Evolutionary conservation across 2,797 vertebrate species (phyloP).

Genomic region (Pangasius macronema): DNA sequence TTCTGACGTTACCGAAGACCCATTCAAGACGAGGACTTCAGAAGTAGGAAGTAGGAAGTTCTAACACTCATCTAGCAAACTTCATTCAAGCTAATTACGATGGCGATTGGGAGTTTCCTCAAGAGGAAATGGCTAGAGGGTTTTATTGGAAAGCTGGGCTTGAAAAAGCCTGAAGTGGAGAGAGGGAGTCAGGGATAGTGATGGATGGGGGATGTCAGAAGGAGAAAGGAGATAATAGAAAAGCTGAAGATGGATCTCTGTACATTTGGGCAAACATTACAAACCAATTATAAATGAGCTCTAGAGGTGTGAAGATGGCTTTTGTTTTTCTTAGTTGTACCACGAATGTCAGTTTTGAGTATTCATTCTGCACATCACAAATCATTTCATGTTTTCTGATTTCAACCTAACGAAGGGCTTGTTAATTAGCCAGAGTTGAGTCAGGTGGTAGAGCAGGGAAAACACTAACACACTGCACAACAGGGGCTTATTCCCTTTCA

Average conservation of each 20-base stretch:
- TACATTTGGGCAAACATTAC: conserved; percentile 39
- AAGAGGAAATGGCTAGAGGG: background rate
- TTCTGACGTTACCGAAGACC: no score
- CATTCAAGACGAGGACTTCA: no score
- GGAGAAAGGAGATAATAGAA: conserved; percentile 39
- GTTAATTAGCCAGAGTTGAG: background rate
- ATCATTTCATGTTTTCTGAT: conserved; percentile 4
- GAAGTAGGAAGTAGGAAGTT: no score
- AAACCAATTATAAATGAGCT: conserved; percentile 41
- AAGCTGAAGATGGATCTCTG: conserved; percentile 46
- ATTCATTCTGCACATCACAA: conserved; percentile 7
- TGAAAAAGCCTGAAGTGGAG: conserved; percentile 10
- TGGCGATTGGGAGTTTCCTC: conserved; percentile 40
- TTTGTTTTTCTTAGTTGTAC: conserved; percentile 22
- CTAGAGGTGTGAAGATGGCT: conserved; percentile 21
- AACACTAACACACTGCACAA: background rate
- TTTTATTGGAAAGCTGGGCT: conserved; percentile 11
- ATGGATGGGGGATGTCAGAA: conserved; percentile 40
- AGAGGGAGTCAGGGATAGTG: conserved; percentile 27
- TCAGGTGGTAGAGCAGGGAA: background rate
- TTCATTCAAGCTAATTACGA: background rate
- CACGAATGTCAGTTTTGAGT: conserved; percentile 20
- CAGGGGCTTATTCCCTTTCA: background rate
- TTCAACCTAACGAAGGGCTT: background rate
- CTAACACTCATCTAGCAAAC: conserved; percentile 3